These are phyloP conservation scores for Eledone cirrhosa DNA, from an alignment of 2,888 invertebrate genomes.

Conservation along the genomic window DNA sequence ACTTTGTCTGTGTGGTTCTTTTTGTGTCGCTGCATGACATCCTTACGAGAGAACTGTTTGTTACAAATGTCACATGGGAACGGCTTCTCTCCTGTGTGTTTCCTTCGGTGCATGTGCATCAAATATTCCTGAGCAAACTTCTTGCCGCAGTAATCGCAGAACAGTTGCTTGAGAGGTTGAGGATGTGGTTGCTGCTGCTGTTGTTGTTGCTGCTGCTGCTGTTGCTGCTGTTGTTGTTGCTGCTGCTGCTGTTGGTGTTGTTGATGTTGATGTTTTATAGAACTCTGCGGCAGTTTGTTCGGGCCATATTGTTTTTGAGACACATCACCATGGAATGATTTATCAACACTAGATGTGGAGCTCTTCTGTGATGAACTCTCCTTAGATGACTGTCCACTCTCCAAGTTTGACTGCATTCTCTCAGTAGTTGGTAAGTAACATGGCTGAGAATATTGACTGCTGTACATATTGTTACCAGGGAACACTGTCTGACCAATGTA, in stretches of 20 bases:
- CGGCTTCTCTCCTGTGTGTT: slow-evolving; percentile 25
- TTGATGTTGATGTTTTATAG: neutral
- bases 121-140: slow-evolving; percentile 26
- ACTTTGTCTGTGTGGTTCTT: slow-evolving; percentile 8
- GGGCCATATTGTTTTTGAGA: slow-evolving; percentile 15
- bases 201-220: no score
- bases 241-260: neutral
- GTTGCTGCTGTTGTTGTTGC: no score
- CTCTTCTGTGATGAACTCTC: neutral
- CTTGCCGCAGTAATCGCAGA: slow-evolving; percentile 21
- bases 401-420: neutral
- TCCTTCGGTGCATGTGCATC: slow-evolving; percentile 31
- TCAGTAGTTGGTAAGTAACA: slow-evolving; percentile 9
- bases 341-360: neutral
- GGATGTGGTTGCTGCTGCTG: neutral
- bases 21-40: slow-evolving; percentile 29
- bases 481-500: slow-evolving; percentile 21
- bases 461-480: neutral
- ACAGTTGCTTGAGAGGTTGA: neutral
- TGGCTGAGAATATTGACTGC: neutral
- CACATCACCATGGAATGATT: slow-evolving; percentile 8
- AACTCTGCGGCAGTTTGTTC: slow-evolving; percentile 9
- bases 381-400: neutral
- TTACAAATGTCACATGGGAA: slow-evolving; percentile 32
- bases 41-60: slow-evolving; percentile 29